Conservation (phyloP, 2,113 vertebrate genomes). For the Nipponia nippon region DNA sequence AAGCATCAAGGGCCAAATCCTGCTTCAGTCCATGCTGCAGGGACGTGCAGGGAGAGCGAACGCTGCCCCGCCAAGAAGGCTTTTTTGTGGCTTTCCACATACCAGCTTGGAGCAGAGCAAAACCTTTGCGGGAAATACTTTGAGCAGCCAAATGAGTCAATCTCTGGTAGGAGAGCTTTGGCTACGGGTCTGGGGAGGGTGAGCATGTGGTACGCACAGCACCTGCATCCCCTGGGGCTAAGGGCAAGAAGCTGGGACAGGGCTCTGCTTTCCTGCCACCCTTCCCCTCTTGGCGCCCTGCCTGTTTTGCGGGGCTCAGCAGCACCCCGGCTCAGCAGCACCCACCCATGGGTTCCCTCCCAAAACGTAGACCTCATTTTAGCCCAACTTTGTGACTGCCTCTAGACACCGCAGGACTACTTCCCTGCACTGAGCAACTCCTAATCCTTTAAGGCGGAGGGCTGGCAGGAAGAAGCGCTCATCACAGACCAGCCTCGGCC, state of each 20-base stretch:
- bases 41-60: fast-evolving
- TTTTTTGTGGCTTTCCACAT: neutral
- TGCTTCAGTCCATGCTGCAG: neutral
- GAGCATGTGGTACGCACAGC: fast-evolving
- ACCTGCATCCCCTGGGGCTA: neutral
- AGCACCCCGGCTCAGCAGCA: neutral
- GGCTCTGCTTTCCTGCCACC: neutral
- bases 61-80: fast-evolving
- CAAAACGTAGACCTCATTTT: neutral
- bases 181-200: neutral
- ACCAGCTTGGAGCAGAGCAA: neutral
- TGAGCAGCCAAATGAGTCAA: fast-evolving
- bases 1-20: neutral
- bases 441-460: neutral
- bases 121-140: neutral
- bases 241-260: neutral
- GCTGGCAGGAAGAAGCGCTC: neutral
- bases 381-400: neutral
- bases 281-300: neutral
- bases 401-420: neutral
- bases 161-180: neutral
- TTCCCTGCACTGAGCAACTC: neutral
- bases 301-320: neutral
- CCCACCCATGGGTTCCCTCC: neutral
- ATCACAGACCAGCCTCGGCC: neutral